A percentile compares a stretch with the other conserved stretches of the same genome.
Evolutionary conservation across 2,888 invertebrate species (phyloP).

Genomic region (Macroteleia sp.): DNA sequence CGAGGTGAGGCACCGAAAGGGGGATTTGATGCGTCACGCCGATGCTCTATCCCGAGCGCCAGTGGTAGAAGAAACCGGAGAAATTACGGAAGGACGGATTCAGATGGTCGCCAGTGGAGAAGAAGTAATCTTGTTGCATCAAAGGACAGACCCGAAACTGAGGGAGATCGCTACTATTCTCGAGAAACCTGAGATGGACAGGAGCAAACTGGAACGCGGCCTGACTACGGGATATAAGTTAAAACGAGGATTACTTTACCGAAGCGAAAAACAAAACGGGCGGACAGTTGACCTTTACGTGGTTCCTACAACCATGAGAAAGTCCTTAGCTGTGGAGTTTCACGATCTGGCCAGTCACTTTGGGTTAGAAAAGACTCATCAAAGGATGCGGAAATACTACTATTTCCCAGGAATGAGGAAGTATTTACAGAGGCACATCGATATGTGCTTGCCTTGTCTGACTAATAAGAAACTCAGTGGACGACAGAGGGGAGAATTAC

Average conservation of each 20-base stretch:
- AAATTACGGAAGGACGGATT: too few species aligned
- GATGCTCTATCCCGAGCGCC: conserved; percentile 32
- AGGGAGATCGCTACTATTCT: neutral
- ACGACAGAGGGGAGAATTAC: too few species aligned
- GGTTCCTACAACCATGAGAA: neutral
- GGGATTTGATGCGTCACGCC: neutral
- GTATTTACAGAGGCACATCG: too few species aligned
- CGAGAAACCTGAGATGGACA: conserved; percentile 4
- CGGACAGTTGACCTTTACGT: too few species aligned
- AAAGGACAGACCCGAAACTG: conserved; percentile 10
- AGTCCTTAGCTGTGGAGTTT: neutral
- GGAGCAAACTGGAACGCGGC: conserved; percentile 7
- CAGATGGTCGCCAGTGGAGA: neutral
- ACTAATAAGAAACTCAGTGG: too few species aligned
- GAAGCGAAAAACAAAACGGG: neutral
- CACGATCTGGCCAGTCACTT: conserved; percentile 10
- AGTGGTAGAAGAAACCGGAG: neutral
- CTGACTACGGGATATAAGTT: neutral
- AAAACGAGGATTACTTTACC: neutral
- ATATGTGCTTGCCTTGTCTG: too few species aligned
- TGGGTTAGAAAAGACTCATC: conserved; percentile 17
- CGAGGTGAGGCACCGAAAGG: conserved; percentile 17
- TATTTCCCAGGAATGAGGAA: too few species aligned
- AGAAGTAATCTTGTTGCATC: conserved; percentile 15
- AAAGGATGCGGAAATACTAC: conserved; percentile 51